Evolutionary conservation across 1,140 invertebrate genomes (phyloP).

Genomic region (Mya arenaria): DNA sequence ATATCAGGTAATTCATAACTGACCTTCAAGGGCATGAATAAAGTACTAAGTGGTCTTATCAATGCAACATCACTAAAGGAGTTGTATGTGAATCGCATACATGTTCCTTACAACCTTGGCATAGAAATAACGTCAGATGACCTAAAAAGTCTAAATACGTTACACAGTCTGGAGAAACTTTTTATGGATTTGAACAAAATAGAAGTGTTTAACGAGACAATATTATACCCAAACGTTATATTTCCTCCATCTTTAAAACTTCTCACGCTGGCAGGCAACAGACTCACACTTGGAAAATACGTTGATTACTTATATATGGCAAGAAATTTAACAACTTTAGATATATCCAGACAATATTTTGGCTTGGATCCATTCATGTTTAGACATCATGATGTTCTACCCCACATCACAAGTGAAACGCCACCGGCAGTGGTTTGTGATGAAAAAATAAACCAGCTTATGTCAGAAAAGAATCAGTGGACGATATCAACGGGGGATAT

Average conservation of each 20-base stretch:
- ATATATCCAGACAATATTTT: constrained; percentile 43
- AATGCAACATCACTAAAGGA: background rate
- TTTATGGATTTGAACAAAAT: constrained; percentile 39
- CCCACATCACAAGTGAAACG: background rate
- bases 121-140: background rate
- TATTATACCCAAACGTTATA: background rate
- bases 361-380: constrained; percentile 25
- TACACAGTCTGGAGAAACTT: background rate
- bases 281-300: constrained; percentile 19
- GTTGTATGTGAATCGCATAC: constrained; percentile 3
- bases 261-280: constrained; percentile 34
- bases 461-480: too few relatives aligned
- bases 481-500: too few relatives aligned
- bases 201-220: constrained; percentile 39
- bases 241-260: background rate
- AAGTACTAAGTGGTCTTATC: background rate
- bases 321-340: background rate
- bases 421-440: background rate
- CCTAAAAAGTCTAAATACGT: background rate
- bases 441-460: too few relatives aligned
- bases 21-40: background rate
- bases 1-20: background rate
- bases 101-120: background rate
- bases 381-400: too few relatives aligned
- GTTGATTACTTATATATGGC: background rate